Base-by-base conservation (phyloP, 2,113 vertebrate species). In the Puma concolor region DNA sequence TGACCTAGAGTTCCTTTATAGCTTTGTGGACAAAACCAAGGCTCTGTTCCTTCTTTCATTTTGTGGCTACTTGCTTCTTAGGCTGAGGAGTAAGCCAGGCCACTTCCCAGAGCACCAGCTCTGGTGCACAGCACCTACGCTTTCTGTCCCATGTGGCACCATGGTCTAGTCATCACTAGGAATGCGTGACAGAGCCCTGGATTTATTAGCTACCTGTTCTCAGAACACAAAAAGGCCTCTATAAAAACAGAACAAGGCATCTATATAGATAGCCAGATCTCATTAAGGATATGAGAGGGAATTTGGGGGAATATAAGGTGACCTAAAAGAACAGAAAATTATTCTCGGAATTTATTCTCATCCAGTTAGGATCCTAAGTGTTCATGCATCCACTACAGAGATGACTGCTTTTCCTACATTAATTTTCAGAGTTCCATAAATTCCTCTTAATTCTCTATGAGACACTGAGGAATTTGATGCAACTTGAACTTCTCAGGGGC, bases 291-390 rank as follows among this genome's bases (percentile, higher is more conserved):
- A 80, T 33, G 41, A 36, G 63, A 74, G 48, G 25, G 74, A 13
- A 48, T 52, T 31, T 72, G 23, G 81, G 74, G 38, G 63, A 63
- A 36, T 41, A 72, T 31, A 89, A 41, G 21, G 9, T 66, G 92
- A 89, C 52, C 29, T 66, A 48, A 66, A 92, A 80, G 85, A 38
- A 38, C 16, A 88, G 64, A 88, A 96, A 86, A 87, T 48, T 63
- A 38, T 31, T 88, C 76, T 91, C 74, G 25, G 74, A 89, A 89
- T 74, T 91, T 83, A 94, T 72, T 60, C 57, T 94, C 36, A 92
- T 88, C 86, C 17, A 57, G 38, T 88, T 82, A 44, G 44, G 44
- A 44, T 82, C 87, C n/a, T 66, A 84, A 79, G 60, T 88, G 69
- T 95, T 41, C 69, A 36, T 44, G 12, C 85, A 84, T 54, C 71